Percentiles rank a stretch among this genome's conserved stretches.
These are phyloP conservation scores for Passerina amoena DNA, from an alignment of 2,113 vertebrate genomes.

Conservation along the genomic window DNA sequence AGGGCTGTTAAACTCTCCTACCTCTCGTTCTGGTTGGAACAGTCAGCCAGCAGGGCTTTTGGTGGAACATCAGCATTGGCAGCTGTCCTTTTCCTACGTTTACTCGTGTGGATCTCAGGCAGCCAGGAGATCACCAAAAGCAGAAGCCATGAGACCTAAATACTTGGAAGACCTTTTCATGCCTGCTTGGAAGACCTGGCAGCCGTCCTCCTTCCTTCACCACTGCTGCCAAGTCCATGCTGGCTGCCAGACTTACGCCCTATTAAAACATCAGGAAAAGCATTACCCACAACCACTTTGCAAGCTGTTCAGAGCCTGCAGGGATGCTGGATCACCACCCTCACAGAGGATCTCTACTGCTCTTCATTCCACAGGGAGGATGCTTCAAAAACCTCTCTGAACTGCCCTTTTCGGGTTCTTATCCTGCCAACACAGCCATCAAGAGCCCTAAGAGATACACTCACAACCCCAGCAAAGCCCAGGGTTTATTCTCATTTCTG, in stretches of 20 bases:
- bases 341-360: background rate
- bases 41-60: background rate
- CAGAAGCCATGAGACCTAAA: background rate
- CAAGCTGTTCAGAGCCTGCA: background rate
- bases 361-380: background rate
- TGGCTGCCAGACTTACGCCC: background rate
- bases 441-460: background rate
- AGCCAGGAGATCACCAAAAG: background rate
- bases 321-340: background rate
- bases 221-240: background rate
- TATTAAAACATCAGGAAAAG: background rate
- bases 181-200: background rate
- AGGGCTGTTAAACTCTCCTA: fast-evolving
- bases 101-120: background rate
- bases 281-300: background rate
- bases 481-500: background rate
- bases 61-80: fast-evolving
- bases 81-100: background rate
- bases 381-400: background rate
- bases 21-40: fast-evolving
- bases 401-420: background rate
- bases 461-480: background rate
- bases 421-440: background rate
- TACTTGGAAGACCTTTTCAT: background rate
- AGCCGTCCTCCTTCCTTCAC: background rate